Conservation (phyloP, 2,888 invertebrate genomes). For the Papilio demoleus region DNA sequence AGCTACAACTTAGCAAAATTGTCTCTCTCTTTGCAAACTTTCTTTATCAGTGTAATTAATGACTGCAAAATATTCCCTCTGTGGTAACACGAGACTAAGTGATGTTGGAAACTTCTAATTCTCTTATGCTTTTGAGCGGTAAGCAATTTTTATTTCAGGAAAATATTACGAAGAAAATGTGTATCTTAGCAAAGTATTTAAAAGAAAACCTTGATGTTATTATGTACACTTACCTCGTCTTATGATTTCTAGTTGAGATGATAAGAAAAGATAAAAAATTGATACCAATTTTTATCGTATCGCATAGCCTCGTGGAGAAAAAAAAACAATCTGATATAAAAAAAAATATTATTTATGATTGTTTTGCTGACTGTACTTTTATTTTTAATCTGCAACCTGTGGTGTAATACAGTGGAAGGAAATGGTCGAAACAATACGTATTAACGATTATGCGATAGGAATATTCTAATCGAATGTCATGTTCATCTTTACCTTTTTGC, state of each 20-base stretch:
- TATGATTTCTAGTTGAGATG: too few species aligned
- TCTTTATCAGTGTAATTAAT: slow-evolving; percentile 70
- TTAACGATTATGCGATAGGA: slow-evolving; percentile 52
- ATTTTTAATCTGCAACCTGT: slow-evolving; percentile 74
- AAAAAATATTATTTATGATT: slow-evolving; percentile 6
- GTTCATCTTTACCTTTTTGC: slow-evolving; percentile 29
- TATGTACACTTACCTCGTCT: too few species aligned
- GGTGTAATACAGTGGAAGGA: slow-evolving; percentile 71
- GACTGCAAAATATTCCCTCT: slow-evolving; percentile 75
- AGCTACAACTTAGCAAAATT: slow-evolving; percentile 68
- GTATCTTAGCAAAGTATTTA: too few species aligned
- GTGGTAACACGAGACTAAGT: slow-evolving; percentile 55
- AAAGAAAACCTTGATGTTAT: too few species aligned
- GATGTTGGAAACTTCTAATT: slow-evolving; percentile 48
- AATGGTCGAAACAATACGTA: slow-evolving; percentile 75
- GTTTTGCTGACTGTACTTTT: slow-evolving; percentile 60
- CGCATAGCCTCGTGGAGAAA: too few species aligned
- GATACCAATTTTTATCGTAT: too few species aligned
- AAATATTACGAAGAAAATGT: neutral
- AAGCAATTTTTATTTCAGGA: slow-evolving; percentile 42
- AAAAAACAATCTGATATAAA: neutral
- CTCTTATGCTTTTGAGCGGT: slow-evolving; percentile 11
- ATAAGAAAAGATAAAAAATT: too few species aligned
- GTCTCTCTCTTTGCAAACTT: slow-evolving; percentile 63
- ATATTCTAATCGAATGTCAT: slow-evolving; percentile 47